Conservation (phyloP, 2,888 invertebrate species). For the Lissonota sp. region DNA sequence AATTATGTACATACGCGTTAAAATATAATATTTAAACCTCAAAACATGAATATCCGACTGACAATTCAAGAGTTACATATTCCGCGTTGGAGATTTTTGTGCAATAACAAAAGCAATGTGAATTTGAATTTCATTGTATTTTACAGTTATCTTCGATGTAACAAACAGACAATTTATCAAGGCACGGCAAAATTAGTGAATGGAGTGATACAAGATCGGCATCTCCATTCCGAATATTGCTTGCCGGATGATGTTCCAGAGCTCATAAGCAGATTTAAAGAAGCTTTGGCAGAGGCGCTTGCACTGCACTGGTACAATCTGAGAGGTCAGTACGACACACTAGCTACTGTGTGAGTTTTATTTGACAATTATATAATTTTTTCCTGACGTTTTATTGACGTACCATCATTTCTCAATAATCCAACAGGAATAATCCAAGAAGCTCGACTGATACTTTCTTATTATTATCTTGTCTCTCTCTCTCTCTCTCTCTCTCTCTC, state of each 20-base stretch:
- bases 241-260: slow-evolving; percentile 6
- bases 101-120: no score
- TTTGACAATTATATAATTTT: neutral
- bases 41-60: no score
- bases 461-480: no score
- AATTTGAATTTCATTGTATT: slow-evolving; percentile 2
- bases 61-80: no score
- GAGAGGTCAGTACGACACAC: slow-evolving; percentile 17
- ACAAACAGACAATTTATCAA: slow-evolving; percentile 2
- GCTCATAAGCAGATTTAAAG: slow-evolving; percentile 17
- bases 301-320: slow-evolving; percentile 30
- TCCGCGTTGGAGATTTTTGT: no score
- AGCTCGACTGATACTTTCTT: no score
- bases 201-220: neutral
- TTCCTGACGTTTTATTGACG: neutral
- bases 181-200: slow-evolving; percentile 36
- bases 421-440: no score
- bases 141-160: slow-evolving; percentile 37
- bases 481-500: no score
- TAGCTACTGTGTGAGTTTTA: slow-evolving; percentile 35
- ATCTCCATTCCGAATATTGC: slow-evolving; percentile 25
- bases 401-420: no score
- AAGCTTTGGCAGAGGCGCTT: slow-evolving; percentile 30
- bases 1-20: no score
- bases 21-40: no score